Conservation (phyloP, 2,888 invertebrate species). For the Aleiodes testaceus region DNA sequence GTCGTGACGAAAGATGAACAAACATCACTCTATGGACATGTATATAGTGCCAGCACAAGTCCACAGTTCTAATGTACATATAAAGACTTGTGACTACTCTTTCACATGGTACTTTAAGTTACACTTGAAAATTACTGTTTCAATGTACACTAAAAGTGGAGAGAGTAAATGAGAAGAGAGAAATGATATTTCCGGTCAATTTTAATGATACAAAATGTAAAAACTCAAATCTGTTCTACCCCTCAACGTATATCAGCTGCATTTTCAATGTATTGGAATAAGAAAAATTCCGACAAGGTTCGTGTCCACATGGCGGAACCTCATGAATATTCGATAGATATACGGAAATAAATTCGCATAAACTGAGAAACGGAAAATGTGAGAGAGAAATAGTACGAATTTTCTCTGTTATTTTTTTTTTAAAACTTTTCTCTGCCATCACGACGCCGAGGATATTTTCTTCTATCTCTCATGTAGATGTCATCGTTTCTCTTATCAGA, state of each 20-base stretch:
- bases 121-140: conserved; percentile 7
- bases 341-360: conserved; percentile 27
- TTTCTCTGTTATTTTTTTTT: neutral
- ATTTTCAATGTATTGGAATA: neutral
- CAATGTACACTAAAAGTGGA: neutral
- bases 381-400: neutral
- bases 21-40: conserved; percentile 29
- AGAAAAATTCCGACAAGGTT: conserved; percentile 13
- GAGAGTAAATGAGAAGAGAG: too few relatives aligned
- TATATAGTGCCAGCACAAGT: neutral
- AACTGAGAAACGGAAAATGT: conserved; percentile 25
- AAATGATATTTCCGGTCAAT: too few relatives aligned
- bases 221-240: too few relatives aligned
- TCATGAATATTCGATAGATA: conserved; percentile 23
- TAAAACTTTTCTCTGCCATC: neutral
- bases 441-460: neutral
- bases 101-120: conserved; percentile 1
- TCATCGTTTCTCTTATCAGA: conserved; percentile 16
- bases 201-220: too few relatives aligned
- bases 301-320: neutral
- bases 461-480: conserved; percentile 10
- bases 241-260: neutral
- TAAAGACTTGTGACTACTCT: neutral
- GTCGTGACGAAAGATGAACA: conserved; percentile 34
- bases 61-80: conserved; percentile 25